Conservation (phyloP, 2,113 vertebrate genomes). For the Oreochromis spilurus region DNA sequence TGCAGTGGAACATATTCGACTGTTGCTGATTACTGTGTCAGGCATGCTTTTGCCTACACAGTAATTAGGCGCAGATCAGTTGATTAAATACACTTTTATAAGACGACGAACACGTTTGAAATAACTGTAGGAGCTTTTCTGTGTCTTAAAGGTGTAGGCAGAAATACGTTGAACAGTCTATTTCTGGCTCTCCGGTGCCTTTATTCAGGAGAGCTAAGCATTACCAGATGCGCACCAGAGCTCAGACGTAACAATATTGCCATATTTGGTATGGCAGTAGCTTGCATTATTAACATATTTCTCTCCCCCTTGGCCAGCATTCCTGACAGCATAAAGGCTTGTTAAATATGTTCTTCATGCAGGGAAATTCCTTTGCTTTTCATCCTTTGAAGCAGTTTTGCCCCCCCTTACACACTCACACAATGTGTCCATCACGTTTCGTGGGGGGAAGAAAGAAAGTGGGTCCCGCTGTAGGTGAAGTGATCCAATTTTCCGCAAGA, state of each 20-base stretch:
- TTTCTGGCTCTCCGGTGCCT: constrained; percentile 80
- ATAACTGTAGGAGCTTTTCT: constrained; percentile 1
- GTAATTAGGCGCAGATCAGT: neutral
- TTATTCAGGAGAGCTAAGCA: constrained; percentile 80
- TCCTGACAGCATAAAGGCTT: constrained; percentile 94
- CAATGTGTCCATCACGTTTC: constrained; percentile 85
- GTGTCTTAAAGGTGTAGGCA: constrained; percentile 48
- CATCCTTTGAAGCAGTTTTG: constrained; percentile 77
- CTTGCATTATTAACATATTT: constrained; percentile 98
- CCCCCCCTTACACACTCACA: constrained; percentile 60
- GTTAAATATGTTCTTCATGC: constrained; percentile 94
- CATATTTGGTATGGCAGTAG: constrained; percentile 99
- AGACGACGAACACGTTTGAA: constrained; percentile 26
- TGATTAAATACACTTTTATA: neutral
- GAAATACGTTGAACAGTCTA: constrained; percentile 73
- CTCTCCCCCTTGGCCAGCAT: constrained; percentile 86
- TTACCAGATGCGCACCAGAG: constrained; percentile 94
- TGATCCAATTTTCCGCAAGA: constrained; percentile 76
- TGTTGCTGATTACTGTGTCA: neutral
- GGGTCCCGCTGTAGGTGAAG: constrained; percentile 54
- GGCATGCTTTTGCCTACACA: neutral
- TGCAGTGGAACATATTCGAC: neutral
- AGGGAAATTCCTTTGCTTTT: constrained; percentile 89
- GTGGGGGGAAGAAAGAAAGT: constrained; percentile 33
- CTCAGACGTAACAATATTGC: constrained; percentile 98